A percentile compares a stretch with the other conserved stretches of the same genome.
Conservation (phyloP, 2,888 invertebrate species). For the Limenitis camilla region DNA sequence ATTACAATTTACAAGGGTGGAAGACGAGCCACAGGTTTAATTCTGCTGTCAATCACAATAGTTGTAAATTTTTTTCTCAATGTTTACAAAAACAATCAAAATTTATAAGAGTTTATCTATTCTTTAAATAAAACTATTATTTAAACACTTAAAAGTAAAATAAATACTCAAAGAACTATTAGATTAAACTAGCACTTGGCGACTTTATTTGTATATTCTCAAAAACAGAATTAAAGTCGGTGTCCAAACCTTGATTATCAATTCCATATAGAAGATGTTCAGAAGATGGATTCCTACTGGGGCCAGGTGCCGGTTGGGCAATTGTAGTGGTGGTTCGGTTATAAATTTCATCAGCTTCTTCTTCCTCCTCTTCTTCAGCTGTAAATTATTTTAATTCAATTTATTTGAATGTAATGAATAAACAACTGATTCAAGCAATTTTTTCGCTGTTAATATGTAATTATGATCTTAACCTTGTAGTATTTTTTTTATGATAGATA, state of each 20-base stretch:
- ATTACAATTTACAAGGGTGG: no score
- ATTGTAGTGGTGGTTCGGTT: slow-evolving; percentile 61
- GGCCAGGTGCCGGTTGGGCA: slow-evolving; percentile 52
- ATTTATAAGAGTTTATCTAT: no score
- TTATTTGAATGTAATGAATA: neutral
- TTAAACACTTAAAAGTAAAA: neutral
- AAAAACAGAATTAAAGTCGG: slow-evolving; percentile 77
- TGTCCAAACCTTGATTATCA: slow-evolving; percentile 75
- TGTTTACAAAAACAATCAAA: no score
- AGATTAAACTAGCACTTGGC: slow-evolving; percentile 57
- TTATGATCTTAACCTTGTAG: neutral
- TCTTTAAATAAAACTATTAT: neutral
- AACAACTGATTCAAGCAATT: no score
- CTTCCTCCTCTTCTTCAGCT: slow-evolving; percentile 69
- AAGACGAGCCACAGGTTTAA: no score
- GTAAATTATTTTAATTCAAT: slow-evolving; percentile 16
- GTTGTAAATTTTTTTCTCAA: no score
- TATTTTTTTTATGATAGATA: no score
- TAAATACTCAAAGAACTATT: slow-evolving; percentile 12
- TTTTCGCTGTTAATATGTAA: slow-evolving; percentile 49
- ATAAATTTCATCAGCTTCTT: slow-evolving; percentile 65
- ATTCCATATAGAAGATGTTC: slow-evolving; percentile 70
- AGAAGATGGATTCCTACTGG: slow-evolving; percentile 61
- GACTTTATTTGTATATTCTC: slow-evolving; percentile 76
- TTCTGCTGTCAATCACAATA: no score